Conservation (phyloP, 2,888 invertebrate genomes). For the Cheilosia urbana region DNA sequence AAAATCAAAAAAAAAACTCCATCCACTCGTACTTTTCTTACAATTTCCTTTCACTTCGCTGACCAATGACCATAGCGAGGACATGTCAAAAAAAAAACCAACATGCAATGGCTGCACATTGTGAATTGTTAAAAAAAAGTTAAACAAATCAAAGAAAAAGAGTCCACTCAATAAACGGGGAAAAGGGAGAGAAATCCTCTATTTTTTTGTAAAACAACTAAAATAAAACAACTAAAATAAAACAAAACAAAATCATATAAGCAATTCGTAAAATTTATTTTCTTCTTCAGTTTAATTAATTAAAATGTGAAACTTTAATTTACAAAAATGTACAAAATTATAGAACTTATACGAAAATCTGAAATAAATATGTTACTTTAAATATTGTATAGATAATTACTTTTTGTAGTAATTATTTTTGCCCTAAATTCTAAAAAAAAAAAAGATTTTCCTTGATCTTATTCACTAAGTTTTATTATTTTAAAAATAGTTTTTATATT, state of each 20-base stretch:
- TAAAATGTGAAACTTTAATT: conserved; percentile 48
- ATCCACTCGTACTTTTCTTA: conserved; percentile 50
- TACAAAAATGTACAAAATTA: conserved; percentile 68
- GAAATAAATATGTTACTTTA: conserved; percentile 23
- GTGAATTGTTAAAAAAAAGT: neutral
- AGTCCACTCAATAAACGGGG: conserved; percentile 7
- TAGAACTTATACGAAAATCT: conserved; percentile 25
- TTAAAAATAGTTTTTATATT: conserved; percentile 60
- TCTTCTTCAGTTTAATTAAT: conserved; percentile 19
- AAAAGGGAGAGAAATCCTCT: neutral
- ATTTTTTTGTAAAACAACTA: conserved; percentile 61
- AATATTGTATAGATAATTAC: conserved; percentile 15
- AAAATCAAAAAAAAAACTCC: conserved; percentile 17
- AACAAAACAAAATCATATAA: conserved; percentile 61
- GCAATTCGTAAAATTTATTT: conserved; percentile 50
- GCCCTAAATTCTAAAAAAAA: conserved; percentile 40
- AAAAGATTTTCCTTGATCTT: conserved; percentile 34
- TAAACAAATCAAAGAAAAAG: neutral
- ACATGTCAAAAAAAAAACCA: conserved; percentile 47
- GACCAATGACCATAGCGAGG: conserved; percentile 42
- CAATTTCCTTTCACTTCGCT: conserved; percentile 34
- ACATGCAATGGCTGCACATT: conserved; percentile 45
- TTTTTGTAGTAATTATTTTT: conserved; percentile 34
- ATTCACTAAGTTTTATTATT: conserved; percentile 51
- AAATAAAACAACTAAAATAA: conserved; percentile 66